Evolutionary conservation across 2,113 vertebrate species (phyloP).

Genomic region (Platysteira castanea): DNA sequence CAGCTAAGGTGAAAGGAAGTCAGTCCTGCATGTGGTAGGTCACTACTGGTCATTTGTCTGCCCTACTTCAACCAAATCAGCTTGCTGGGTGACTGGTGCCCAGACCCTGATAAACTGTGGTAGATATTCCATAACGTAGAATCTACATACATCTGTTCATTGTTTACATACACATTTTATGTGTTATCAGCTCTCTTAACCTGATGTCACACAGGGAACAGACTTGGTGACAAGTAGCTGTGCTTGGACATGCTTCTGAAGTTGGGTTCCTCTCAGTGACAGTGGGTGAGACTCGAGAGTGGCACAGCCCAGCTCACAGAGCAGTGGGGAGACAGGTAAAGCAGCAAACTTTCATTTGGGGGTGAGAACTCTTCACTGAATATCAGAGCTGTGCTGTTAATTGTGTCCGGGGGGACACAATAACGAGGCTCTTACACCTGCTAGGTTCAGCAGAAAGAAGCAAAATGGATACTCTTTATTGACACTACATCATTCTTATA

Average conservation of each 20-base stretch:
- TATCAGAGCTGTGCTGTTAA: not conserved
- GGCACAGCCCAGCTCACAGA: not conserved
- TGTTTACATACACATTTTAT: not conserved
- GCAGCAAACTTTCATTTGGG: not conserved
- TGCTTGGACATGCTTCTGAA: not conserved
- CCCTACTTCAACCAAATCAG: not conserved
- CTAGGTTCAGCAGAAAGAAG: too few relatives aligned
- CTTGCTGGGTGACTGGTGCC: not conserved
- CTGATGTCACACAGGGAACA: not conserved
- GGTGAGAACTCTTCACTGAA: not conserved
- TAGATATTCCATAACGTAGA: not conserved
- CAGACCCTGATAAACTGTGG: not conserved
- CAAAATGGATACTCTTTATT: too few relatives aligned
- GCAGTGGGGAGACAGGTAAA: not conserved
- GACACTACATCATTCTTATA: too few relatives aligned
- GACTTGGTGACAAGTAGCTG: not conserved
- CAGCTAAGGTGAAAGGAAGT: not conserved
- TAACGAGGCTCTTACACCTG: too few relatives aligned
- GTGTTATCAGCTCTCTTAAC: not conserved
- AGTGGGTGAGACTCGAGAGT: not conserved
- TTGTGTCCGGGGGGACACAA: too few relatives aligned
- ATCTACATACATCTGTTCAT: not conserved
- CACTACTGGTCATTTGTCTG: not conserved
- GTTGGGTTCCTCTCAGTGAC: not conserved
- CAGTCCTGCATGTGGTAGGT: not conserved